phyloP scores from a whole-genome alignment of 2,797 vertebrate species.

The Xerus rutilus region DNA sequence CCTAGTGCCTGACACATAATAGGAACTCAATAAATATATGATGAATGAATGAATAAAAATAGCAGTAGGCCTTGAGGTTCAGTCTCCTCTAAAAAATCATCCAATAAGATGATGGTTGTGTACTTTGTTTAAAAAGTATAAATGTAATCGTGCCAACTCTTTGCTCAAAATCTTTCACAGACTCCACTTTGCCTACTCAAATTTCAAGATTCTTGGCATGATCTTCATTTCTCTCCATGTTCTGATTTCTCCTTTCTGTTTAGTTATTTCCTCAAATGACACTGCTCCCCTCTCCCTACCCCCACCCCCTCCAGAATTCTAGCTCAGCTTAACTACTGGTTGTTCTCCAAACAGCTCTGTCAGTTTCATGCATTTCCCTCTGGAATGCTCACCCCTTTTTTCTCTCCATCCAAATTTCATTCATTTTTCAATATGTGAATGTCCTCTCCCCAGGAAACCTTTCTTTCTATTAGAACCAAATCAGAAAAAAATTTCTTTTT shows the following conservation, averaged over 20 bases:
- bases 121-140: background rate
- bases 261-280: background rate
- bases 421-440: background rate
- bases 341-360: background rate
- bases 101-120: background rate
- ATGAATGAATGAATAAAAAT: background rate
- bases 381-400: background rate
- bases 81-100: background rate
- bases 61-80: background rate
- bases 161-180: background rate
- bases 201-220: background rate
- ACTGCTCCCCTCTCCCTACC: background rate
- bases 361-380: background rate
- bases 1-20: background rate
- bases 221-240: background rate
- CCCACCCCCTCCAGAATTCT: too few species aligned
- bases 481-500: background rate
- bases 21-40: background rate
- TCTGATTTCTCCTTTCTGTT: background rate
- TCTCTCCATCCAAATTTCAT: background rate
- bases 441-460: background rate
- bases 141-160: background rate
- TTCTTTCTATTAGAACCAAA: background rate
- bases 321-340: background rate
- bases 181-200: background rate